A percentile compares a stretch with the other conserved stretches of the same genome.
These are phyloP conservation scores for Thermophis baileyi DNA, from an alignment of 2,113 vertebrate genomes.

Conservation along the genomic window DNA sequence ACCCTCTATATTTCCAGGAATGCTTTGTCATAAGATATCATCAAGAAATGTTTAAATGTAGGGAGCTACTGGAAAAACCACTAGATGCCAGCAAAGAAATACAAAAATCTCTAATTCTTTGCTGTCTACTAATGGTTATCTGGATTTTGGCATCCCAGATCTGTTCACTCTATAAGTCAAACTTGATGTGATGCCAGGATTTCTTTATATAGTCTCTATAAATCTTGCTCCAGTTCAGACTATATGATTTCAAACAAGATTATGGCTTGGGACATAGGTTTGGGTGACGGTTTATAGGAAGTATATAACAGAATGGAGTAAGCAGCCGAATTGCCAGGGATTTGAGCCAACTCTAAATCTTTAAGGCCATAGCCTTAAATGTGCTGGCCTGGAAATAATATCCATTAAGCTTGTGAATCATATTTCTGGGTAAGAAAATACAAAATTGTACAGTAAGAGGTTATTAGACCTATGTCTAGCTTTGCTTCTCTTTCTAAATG, in stretches of 20 bases:
- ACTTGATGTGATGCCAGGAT: background rate
- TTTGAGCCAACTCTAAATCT: background rate
- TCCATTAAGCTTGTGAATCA: background rate
- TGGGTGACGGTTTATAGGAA: background rate
- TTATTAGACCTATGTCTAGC: background rate
- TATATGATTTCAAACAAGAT: background rate
- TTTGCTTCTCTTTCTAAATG: conserved; percentile 1
- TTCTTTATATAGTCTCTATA: background rate
- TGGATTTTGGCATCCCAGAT: background rate
- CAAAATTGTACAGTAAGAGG: background rate
- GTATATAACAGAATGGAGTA: background rate
- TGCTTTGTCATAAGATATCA: background rate
- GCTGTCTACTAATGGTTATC: background rate
- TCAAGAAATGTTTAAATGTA: background rate
- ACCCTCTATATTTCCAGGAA: background rate
- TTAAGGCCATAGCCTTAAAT: background rate
- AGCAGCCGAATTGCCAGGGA: background rate
- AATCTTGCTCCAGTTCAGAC: background rate
- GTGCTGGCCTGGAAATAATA: background rate
- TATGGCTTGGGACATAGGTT: background rate
- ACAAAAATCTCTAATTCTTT: background rate
- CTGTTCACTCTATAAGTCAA: background rate
- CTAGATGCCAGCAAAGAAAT: background rate
- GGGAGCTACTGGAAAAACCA: background rate
- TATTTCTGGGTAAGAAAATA: background rate